Percentiles rank a stretch among this genome's conserved stretches.
phyloP scores from a whole-genome alignment of 2,113 vertebrate genomes.

The Herpetotheres cachinnans region DNA sequence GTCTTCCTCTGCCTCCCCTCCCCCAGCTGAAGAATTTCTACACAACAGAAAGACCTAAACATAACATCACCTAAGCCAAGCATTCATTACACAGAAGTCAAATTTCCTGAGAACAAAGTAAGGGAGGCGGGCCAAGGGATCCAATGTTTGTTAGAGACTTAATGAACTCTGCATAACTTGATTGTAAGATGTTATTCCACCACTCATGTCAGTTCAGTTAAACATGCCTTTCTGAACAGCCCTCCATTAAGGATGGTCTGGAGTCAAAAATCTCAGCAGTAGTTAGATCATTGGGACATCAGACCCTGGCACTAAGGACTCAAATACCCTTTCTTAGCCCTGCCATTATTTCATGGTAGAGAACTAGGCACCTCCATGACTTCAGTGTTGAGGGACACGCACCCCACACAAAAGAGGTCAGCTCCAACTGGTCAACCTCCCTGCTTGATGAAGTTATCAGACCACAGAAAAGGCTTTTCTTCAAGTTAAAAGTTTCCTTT shows the following conservation, averaged over 20 bases:
- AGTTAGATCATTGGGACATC: background rate
- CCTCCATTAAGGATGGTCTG: background rate
- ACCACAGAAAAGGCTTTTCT: background rate
- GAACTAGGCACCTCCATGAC: background rate
- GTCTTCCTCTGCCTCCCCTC: background rate
- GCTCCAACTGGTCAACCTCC: background rate
- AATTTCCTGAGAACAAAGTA: background rate
- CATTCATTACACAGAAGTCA: background rate
- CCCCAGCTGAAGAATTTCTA: background rate
- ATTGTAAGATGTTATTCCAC: background rate
- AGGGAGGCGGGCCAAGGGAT: background rate
- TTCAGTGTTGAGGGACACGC: background rate
- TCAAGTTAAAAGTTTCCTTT: background rate
- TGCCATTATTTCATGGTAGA: background rate
- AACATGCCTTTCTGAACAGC: background rate
- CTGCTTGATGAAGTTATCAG: background rate
- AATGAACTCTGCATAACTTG: background rate
- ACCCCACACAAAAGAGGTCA: background rate
- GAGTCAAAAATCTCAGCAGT: background rate
- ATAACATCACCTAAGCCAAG: background rate
- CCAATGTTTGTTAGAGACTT: background rate
- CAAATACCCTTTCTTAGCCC: background rate
- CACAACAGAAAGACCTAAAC: background rate
- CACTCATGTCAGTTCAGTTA: background rate
- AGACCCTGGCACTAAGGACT: background rate